Conservation (phyloP, 2,888 invertebrate genomes). For the Callimorpha dominula region DNA sequence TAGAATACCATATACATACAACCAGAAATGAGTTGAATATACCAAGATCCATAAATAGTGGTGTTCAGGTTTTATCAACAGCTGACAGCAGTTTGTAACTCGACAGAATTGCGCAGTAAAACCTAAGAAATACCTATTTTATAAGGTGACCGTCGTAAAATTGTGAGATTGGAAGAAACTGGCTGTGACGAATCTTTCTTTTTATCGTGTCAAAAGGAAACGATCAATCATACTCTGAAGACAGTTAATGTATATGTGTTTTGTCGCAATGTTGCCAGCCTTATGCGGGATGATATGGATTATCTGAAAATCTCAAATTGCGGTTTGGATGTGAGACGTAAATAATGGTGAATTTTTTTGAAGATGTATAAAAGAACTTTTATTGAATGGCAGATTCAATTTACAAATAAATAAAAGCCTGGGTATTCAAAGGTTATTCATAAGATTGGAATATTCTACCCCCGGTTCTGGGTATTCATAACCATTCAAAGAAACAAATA, state of each 20-base stretch:
- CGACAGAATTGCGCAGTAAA: constrained; percentile 39
- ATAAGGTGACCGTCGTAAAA: constrained; percentile 58
- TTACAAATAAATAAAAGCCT: neutral
- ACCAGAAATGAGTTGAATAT: neutral
- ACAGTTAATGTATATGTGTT: constrained; percentile 54
- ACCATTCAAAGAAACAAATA: no score
- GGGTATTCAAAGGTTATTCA: no score
- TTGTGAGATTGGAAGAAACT: constrained; percentile 42
- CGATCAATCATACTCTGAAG: constrained; percentile 47
- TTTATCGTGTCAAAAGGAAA: constrained; percentile 43
- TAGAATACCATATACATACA: no score
- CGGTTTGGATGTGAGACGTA: constrained; percentile 29
- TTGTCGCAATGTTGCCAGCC: constrained; percentile 43
- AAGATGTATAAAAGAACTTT: constrained; percentile 14
- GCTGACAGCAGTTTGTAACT: constrained; percentile 35
- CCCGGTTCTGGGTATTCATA: no score
- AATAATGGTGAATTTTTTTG: constrained; percentile 36
- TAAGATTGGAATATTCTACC: no score
- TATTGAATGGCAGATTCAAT: neutral
- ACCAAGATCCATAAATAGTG: constrained; percentile 16
- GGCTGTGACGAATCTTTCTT: constrained; percentile 42
- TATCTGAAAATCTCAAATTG: constrained; percentile 44
- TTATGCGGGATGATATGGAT: constrained; percentile 40
- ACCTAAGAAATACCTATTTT: constrained; percentile 47
- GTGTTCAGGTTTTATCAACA: constrained; percentile 40